These are phyloP conservation scores for Nephila pilipes DNA, from an alignment of 1,140 invertebrate species.

Conservation along the genomic window DNA sequence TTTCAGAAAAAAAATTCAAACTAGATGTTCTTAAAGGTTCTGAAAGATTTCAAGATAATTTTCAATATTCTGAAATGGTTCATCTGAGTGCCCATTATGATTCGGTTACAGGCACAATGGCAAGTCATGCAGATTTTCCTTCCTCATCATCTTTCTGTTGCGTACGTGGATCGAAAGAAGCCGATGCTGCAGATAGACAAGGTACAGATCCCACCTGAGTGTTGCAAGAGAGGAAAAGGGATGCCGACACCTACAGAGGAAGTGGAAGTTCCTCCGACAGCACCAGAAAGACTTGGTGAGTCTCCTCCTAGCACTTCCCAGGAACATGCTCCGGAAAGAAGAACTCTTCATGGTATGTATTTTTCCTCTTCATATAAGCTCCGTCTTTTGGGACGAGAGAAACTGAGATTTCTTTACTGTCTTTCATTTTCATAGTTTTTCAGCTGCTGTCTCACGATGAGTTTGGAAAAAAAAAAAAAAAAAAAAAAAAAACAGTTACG, in stretches of 20 bases:
- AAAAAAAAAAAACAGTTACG: no score
- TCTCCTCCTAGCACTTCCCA: constrained; percentile 3
- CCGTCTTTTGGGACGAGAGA: not conserved
- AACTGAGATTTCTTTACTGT: no score
- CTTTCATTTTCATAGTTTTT: no score
- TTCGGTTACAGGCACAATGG: no score
- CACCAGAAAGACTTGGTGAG: not conserved
- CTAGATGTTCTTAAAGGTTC: no score
- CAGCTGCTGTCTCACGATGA: no score
- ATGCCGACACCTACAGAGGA: constrained; percentile 66
- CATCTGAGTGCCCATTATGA: no score
- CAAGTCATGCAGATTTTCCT: not conserved
- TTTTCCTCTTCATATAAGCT: not conserved
- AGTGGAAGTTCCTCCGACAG: constrained; percentile 63
- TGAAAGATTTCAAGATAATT: no score
- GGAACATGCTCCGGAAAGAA: constrained; percentile 62
- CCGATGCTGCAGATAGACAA: constrained; percentile 24
- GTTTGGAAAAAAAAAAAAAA: no score
- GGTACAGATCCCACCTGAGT: constrained; percentile 29
- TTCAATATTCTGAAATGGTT: no score
- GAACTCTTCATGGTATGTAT: not conserved
- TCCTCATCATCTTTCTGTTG: constrained; percentile 16
- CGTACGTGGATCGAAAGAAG: not conserved
- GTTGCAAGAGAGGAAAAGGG: constrained; percentile 42
- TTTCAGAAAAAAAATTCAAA: no score